Conservation (phyloP, 2,797 vertebrate genomes). For the Anniella stebbinsi region DNA sequence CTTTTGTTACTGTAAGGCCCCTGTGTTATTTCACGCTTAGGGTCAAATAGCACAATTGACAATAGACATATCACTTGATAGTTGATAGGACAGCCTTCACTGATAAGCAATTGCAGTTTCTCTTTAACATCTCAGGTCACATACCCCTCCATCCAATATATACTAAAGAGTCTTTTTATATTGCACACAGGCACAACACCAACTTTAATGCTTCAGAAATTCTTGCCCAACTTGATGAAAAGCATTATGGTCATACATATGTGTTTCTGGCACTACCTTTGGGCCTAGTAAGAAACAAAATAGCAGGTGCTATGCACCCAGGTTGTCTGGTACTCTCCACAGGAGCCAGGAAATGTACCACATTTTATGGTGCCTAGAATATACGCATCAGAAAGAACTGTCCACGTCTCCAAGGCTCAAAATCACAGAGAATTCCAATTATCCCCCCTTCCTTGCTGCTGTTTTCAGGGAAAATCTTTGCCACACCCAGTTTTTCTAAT, state of each 20-base stretch:
- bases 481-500: not conserved
- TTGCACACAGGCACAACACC: not conserved
- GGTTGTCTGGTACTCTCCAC: not conserved
- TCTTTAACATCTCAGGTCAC: not conserved
- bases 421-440: not conserved
- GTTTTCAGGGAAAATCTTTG: not conserved
- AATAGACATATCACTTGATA: not conserved
- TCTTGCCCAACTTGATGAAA: not conserved
- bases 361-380: not conserved
- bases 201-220: not conserved
- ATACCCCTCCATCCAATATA: no score
- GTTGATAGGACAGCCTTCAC: not conserved
- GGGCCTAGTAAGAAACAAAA: not conserved
- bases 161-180: no score
- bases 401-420: not conserved
- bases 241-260: not conserved
- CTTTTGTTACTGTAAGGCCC: not conserved
- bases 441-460: not conserved
- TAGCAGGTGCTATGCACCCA: not conserved
- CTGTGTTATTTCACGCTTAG: not conserved
- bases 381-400: not conserved
- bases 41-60: not conserved
- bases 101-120: not conserved
- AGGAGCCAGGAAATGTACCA: not conserved
- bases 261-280: no score